Base-by-base conservation (phyloP, 2,888 invertebrate genomes). In the Conomelus anceps region DNA sequence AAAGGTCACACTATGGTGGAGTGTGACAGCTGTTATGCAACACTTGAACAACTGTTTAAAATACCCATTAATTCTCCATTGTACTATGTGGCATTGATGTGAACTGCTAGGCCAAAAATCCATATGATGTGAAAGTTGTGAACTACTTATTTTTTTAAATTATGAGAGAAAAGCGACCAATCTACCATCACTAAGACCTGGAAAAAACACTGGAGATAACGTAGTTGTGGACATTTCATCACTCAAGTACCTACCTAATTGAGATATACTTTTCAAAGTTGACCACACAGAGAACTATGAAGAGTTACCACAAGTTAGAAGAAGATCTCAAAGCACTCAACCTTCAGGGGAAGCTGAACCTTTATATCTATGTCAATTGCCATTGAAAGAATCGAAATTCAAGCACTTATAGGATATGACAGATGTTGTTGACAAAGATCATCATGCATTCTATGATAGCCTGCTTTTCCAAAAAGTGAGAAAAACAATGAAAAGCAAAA, bases 1-100 rank as follows among this genome's bases (percentile, higher is more conserved):
- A 91, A 91, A n/a, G 93, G 92, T n/a, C 93, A 93, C 90, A 92
- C 93, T 0, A 92, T 92, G 91, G 92, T 93, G 92, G 92, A 93
- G 90, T 92, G 91, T 24, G 93, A 93, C 90, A 92, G 92, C 0
- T 92, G 93, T 0, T 93, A 93, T 90, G 91, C 92, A n/a, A 90
- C 91, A 0, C 92, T 93, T 87, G 93, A 93, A 91, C 91, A 91
- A 88, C 92, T 92, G 63, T 34, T 92, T 17, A 92, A 90, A 87
- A n/a, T 90, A 24, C 89, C 89, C 22, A 90, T 90, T 22, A 89
- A 89, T 85, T 86, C 84, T 41, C 89, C 90, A 84, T 34, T 85
- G 23, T 89, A 90, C 26, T 90, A 90, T 85, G 24, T 89, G 22
- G 34, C 89, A 34, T 23, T 88, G 22, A 90, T 90, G 89, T 22